Conservation (phyloP, 2,888 invertebrate genomes). For the Chironomus riparius region DNA sequence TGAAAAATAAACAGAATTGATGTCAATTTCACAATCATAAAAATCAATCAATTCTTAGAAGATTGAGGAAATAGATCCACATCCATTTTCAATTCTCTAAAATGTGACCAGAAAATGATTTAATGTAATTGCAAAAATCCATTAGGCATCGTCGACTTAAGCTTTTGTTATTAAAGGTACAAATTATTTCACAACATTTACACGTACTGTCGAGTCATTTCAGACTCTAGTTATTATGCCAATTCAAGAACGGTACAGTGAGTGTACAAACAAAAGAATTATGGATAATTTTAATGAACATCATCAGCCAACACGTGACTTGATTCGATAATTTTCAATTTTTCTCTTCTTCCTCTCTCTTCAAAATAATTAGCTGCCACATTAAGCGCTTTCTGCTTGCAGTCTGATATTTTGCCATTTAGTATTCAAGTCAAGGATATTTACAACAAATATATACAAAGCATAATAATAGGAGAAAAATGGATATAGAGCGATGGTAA, state of each 20-base stretch:
- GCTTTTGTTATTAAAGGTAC: background rate
- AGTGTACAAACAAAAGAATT: slow-evolving; percentile 22
- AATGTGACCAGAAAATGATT: background rate
- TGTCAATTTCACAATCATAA: slow-evolving; percentile 17
- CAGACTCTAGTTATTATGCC: background rate
- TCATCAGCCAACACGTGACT: slow-evolving; percentile 25
- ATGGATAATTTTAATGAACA: slow-evolving; percentile 28
- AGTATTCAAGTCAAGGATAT: slow-evolving; percentile 12
- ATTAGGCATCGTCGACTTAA: background rate
- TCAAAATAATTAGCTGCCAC: slow-evolving; percentile 27
- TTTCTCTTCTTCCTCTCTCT: background rate
- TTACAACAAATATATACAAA: no score
- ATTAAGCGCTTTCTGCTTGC: slow-evolving; percentile 18
- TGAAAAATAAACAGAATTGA: background rate
- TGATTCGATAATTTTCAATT: slow-evolving; percentile 8
- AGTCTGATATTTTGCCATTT: background rate
- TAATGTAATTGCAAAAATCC: background rate
- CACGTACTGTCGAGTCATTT: slow-evolving; percentile 1
- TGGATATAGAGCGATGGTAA: background rate
- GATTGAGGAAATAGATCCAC: background rate
- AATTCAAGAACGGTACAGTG: background rate
- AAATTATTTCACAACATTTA: background rate
- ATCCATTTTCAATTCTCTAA: background rate
- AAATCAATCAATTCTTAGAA: slow-evolving; percentile 11
- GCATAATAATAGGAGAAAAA: background rate